These are phyloP conservation scores for Microdon myrmicae DNA, from an alignment of 2,888 invertebrate genomes.

Conservation along the genomic window DNA sequence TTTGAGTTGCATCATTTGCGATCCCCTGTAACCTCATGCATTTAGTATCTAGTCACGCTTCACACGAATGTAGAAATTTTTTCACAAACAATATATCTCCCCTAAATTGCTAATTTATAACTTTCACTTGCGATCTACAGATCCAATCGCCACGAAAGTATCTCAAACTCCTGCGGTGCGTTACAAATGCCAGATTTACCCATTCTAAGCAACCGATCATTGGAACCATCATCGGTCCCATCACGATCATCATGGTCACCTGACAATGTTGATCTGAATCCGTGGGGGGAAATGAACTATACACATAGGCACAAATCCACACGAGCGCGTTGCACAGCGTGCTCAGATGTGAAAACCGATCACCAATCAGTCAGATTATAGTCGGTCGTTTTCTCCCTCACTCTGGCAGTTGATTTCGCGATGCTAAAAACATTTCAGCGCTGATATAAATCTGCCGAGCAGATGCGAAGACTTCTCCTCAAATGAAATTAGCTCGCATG, in stretches of 20 bases:
- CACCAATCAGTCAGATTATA: slow-evolving; percentile 16
- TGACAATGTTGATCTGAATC: slow-evolving; percentile 34
- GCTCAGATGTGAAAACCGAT: slow-evolving; percentile 9
- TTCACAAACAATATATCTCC: too few relatives aligned
- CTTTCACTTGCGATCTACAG: slow-evolving; percentile 44
- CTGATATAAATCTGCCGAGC: slow-evolving; percentile 29
- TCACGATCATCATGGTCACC: slow-evolving; percentile 43
- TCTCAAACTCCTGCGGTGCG: slow-evolving; percentile 4
- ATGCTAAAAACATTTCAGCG: slow-evolving; percentile 10
- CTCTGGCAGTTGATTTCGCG: slow-evolving; percentile 7
- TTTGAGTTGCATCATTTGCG: too few relatives aligned
- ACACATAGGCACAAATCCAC: slow-evolving; percentile 22
- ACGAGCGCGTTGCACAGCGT: slow-evolving; percentile 2
- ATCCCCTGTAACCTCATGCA: too few relatives aligned
- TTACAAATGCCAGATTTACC: slow-evolving; percentile 35
- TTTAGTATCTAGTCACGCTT: too few relatives aligned
- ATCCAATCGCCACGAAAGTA: slow-evolving; percentile 16
- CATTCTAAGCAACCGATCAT: slow-evolving; percentile 19
- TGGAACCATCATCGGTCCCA: slow-evolving; percentile 31
- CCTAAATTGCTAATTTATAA: slow-evolving; percentile 40
- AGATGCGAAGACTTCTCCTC: too few relatives aligned
- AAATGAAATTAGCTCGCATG: too few relatives aligned
- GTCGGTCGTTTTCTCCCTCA: slow-evolving; percentile 1
- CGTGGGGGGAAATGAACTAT: slow-evolving; percentile 28
- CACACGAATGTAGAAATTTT: too few relatives aligned